Percentiles rank a stretch among this genome's conserved stretches.
These are phyloP conservation scores for Lethrus apterus DNA, from an alignment of 1,140 invertebrate genomes.

Conservation along the genomic window DNA sequence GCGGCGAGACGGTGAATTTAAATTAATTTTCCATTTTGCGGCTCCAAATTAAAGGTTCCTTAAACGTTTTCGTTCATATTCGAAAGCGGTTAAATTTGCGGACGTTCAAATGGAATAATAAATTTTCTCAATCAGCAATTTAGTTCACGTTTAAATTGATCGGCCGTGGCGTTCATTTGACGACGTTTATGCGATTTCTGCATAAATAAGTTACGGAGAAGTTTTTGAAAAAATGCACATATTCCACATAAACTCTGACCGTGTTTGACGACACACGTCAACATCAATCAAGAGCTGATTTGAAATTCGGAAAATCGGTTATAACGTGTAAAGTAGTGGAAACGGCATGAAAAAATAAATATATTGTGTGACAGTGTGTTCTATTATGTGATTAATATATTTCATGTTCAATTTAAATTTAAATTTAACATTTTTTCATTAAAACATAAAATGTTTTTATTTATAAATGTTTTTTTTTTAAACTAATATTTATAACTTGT, in stretches of 20 bases:
- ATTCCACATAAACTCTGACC: not conserved
- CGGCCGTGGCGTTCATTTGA: not conserved
- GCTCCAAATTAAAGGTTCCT: conserved; percentile 11
- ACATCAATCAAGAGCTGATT: conserved; percentile 1
- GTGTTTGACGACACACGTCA: too few relatives aligned
- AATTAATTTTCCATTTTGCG: conserved; percentile 26
- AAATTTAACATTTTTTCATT: too few relatives aligned
- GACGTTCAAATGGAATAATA: not conserved
- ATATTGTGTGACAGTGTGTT: too few relatives aligned
- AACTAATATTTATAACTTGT: too few relatives aligned
- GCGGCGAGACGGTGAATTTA: conserved; percentile 20
- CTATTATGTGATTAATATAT: too few relatives aligned
- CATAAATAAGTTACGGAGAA: not conserved
- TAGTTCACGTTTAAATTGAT: not conserved
- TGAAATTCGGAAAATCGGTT: not conserved
- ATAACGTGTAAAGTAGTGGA: not conserved
- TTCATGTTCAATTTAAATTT: too few relatives aligned
- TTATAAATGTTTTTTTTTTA: too few relatives aligned
- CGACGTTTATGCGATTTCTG: not conserved
- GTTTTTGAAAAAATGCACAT: not conserved
- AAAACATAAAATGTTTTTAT: too few relatives aligned
- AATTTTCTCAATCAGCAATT: conserved; percentile 13
- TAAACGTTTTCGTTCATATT: conserved; percentile 11
- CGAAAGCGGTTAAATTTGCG: conserved; percentile 3
- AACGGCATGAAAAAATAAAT: conserved; percentile 6